Evolutionary conservation across 2,113 vertebrate genomes (phyloP), one percentile per base, ranked within the genome.

Genomic region (Emydocephalus ijimae): DNA sequence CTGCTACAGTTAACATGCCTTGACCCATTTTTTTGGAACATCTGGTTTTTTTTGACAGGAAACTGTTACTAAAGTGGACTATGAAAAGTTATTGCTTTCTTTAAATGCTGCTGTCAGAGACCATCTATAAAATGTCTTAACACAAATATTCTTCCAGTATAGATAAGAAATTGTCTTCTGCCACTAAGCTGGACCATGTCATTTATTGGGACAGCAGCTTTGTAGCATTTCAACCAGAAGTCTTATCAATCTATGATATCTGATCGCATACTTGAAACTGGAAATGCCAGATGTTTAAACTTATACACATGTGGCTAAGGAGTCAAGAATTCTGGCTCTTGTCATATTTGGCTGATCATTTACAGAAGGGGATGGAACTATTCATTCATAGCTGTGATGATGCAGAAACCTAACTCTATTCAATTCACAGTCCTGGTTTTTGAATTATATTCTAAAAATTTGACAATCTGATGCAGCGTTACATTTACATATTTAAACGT

Each of bases 1-100:
- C 34, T 81, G 34, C 34, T 34, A 48, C 9, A 89, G 26, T 89
- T 92, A 55, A 18, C 45, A 50, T 52, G 11, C 29, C 59, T 88
- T 4, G 12, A 15, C 21, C 14, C 23, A 5, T 89, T 95, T 94
- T 64, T 5, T 90, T 21, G 88, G 90, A 59, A 48, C 92, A 6
- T 89, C 21, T 93, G 81, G 93, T 95, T 29, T 55, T 85, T 69
- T 93, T 95, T 56, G 91, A 87, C 86, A 91, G 94, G 93, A 90
- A 20, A 0, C 88, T 94, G 90, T 89, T 91, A 55, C 90, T 3
- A 20, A 95, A 94, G 91, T 94, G 94, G 91, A 45, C 92, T 96
- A 21, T 39, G 34, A 5, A 85, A 29, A 91, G 23, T 54, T 26
- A 74, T 26, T 55, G 69, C 11, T 81, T 5, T 54, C 29, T 12